Evolutionary conservation across 1,140 invertebrate genomes (phyloP).

Genomic region (Drosophila serrata): DNA sequence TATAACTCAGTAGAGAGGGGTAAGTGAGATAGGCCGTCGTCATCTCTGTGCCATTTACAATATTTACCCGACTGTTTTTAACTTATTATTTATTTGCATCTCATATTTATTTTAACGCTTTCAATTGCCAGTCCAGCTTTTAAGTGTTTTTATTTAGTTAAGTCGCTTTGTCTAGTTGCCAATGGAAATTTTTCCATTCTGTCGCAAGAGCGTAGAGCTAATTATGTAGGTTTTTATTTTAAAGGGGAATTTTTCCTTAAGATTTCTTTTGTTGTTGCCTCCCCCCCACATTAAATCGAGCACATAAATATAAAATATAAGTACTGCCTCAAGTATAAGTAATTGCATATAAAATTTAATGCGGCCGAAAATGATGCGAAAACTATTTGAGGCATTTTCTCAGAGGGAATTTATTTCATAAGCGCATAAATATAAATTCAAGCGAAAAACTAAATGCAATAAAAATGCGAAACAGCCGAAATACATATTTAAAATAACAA

Average conservation of each 20-base stretch:
- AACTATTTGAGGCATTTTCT: constrained; percentile 71
- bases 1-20: constrained; percentile 1
- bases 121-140: constrained; percentile 49
- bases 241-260: constrained; percentile 9
- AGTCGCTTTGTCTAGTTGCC: constrained; percentile 52
- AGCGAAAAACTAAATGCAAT: constrained; percentile 74
- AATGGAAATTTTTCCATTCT: constrained; percentile 68
- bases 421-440: constrained; percentile 76
- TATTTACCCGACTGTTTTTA: constrained; percentile 54
- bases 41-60: constrained; percentile 59
- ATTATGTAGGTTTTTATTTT: constrained; percentile 21
- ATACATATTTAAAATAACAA: constrained; percentile 63
- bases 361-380: constrained; percentile 79
- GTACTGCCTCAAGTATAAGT: constrained; percentile 58
- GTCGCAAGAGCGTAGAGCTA: constrained; percentile 11
- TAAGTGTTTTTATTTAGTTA: constrained; percentile 65
- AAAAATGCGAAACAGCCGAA: constrained; percentile 64
- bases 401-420: constrained; percentile 71
- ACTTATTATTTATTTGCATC: constrained; percentile 73
- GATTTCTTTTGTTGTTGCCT: constrained; percentile 52
- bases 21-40: constrained; percentile 24
- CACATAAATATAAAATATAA: constrained; percentile 80
- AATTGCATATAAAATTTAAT: constrained; percentile 79
- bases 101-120: constrained; percentile 69
- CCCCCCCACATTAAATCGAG: constrained; percentile 30